Conservation (phyloP, 2,888 invertebrate species). For the Diploptera punctata region DNA sequence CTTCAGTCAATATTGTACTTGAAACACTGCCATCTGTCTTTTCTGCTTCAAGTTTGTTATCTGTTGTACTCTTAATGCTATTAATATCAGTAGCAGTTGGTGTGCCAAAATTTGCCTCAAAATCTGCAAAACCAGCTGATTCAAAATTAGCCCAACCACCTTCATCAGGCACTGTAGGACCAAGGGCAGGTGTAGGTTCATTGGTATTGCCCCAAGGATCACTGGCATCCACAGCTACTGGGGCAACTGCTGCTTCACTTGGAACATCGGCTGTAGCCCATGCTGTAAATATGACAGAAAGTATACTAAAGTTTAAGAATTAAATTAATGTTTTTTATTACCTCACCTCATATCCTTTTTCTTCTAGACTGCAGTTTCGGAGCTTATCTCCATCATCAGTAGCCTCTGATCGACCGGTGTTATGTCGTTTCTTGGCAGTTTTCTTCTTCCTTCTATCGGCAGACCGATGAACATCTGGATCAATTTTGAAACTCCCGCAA, state of each 20-base stretch:
- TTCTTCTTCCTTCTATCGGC: too few species aligned
- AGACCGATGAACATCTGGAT: too few species aligned
- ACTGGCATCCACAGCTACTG: slow-evolving; percentile 52
- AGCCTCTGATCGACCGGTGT: too few species aligned
- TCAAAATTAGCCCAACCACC: slow-evolving; percentile 58
- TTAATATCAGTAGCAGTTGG: neutral
- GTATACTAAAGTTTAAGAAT: too few species aligned
- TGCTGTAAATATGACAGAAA: slow-evolving; percentile 13
- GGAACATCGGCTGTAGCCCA: slow-evolving; percentile 31
- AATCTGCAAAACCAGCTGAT: slow-evolving; percentile 40
- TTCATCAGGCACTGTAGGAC: slow-evolving; percentile 44
- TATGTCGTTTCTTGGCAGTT: too few species aligned
- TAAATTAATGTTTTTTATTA: too few species aligned
- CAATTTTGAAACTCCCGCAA: too few species aligned
- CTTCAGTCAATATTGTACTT: neutral
- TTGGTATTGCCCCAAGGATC: slow-evolving; percentile 53
- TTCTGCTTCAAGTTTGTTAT: neutral
- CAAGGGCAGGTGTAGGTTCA: slow-evolving; percentile 46
- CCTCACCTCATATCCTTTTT: too few species aligned
- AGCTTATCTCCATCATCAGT: too few species aligned
- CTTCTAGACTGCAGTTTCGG: too few species aligned
- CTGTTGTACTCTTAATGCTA: neutral
- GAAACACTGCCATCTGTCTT: neutral
- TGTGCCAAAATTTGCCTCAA: slow-evolving; percentile 41
- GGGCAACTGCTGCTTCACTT: slow-evolving; percentile 45